A percentile compares a stretch with the other conserved stretches of the same genome.
Conservation (phyloP, 2,797 vertebrate genomes). For the Danio jaintianensis region DNA sequence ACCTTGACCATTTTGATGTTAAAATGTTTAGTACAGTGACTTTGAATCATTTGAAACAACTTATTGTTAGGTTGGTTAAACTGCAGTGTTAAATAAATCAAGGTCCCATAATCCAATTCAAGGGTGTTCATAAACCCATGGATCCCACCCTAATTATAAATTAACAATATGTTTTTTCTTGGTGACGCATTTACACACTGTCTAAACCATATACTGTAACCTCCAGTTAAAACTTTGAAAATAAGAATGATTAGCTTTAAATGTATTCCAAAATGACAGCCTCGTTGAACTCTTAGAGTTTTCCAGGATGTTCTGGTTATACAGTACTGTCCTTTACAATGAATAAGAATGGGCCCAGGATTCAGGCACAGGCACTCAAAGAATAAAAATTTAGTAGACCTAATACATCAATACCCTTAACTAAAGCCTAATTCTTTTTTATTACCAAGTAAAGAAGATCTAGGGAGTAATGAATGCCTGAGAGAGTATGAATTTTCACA, state of each 20-base stretch:
- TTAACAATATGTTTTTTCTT: too few species aligned
- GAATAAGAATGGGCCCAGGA: not conserved
- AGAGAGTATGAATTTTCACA: slow-evolving; percentile 28
- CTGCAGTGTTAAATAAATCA: too few species aligned
- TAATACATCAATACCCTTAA: slow-evolving; percentile 21
- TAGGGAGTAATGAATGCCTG: slow-evolving; percentile 13
- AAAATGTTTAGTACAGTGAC: too few species aligned
- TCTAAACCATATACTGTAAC: not conserved
- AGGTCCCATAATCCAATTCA: too few species aligned
- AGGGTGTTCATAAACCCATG: too few species aligned
- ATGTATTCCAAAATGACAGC: not conserved
- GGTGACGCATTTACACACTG: not conserved
- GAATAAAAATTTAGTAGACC: not conserved
- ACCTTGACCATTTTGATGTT: too few species aligned
- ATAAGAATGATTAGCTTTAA: not conserved
- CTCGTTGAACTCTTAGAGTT: not conserved
- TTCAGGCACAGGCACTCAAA: not conserved
- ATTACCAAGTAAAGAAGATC: slow-evolving; percentile 6
- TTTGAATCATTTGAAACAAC: too few species aligned
- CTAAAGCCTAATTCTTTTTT: slow-evolving; percentile 27
- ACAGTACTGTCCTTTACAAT: not conserved
- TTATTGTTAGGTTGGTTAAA: too few species aligned
- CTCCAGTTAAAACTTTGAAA: not conserved
- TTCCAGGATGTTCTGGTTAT: not conserved
- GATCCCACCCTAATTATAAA: too few species aligned